Percentiles rank a stretch among this genome's conserved stretches.
Conservation (phyloP, 1,140 invertebrate species). For the Zaprionus ghesquierei region DNA sequence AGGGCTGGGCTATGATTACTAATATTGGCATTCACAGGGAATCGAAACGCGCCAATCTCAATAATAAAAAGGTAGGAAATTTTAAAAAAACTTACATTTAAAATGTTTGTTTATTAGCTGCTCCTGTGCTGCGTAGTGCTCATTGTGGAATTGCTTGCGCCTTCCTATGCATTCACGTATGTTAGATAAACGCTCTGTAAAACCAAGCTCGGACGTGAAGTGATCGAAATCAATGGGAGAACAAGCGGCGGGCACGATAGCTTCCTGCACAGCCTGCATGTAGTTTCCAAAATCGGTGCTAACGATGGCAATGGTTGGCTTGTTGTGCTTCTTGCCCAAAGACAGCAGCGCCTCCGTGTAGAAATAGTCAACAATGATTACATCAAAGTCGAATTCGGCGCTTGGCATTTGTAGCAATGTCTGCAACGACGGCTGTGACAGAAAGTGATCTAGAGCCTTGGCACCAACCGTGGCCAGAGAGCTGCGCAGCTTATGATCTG, state of each 20-base stretch:
- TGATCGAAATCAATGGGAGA: constrained; percentile 61
- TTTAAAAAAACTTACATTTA: constrained; percentile 40
- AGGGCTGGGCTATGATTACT: background rate
- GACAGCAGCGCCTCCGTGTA: constrained; percentile 82
- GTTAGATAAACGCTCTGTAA: constrained; percentile 47
- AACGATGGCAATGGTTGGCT: constrained; percentile 80
- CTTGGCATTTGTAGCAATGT: constrained; percentile 43
- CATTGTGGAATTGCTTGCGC: constrained; percentile 51
- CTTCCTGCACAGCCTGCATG: constrained; percentile 69
- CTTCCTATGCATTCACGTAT: constrained; percentile 50
- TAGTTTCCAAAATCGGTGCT: constrained; percentile 73
- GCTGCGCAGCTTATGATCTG: constrained; percentile 39
- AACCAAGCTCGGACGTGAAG: constrained; percentile 32
- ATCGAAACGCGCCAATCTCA: background rate
- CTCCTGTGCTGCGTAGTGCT: constrained; percentile 63
- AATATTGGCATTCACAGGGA: constrained; percentile 16
- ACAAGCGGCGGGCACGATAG: constrained; percentile 66
- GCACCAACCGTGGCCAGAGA: constrained; percentile 56
- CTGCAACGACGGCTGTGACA: constrained; percentile 50
- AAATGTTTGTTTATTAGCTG: constrained; percentile 68
- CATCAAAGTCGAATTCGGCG: constrained; percentile 82
- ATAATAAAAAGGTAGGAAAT: background rate
- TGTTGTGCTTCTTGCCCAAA: constrained; percentile 78
- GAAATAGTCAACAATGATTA: constrained; percentile 83
- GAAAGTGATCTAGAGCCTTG: constrained; percentile 59